phyloP scores from a whole-genome alignment of 2,888 invertebrate species.

The Uropetala carovei region DNA sequence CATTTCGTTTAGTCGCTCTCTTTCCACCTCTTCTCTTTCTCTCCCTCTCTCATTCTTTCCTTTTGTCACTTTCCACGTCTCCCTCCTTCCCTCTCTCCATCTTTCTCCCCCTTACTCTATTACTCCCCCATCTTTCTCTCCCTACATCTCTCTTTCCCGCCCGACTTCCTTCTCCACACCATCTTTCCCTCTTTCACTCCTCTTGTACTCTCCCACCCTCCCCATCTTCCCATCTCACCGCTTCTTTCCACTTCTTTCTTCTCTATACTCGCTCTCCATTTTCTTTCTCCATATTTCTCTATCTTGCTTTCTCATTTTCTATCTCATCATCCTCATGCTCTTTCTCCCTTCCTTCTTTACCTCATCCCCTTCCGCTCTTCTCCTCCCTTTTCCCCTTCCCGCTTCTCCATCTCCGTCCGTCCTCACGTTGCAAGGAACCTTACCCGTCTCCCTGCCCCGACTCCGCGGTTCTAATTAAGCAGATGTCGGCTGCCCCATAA shows the following conservation, averaged over 20 bases:
- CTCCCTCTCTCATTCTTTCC: neutral
- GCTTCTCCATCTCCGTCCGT: neutral
- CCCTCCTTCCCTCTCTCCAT: too few relatives aligned
- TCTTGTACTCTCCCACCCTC: too few relatives aligned
- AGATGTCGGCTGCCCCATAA: conserved; percentile 60
- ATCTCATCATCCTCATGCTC: neutral
- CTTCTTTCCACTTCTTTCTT: too few relatives aligned
- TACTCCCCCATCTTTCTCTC: too few relatives aligned
- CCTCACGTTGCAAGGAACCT: neutral
- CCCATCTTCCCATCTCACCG: too few relatives aligned
- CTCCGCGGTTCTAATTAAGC: conserved; percentile 60
- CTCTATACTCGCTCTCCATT: neutral
- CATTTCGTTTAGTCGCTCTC: neutral
- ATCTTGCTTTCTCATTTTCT: neutral
- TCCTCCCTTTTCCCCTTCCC: neutral
- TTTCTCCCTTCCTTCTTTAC: neutral
- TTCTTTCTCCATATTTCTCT: neutral
- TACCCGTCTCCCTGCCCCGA: neutral
- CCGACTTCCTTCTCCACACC: too few relatives aligned
- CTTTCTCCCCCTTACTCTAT: too few relatives aligned
- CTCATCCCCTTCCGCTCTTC: neutral
- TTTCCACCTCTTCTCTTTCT: neutral
- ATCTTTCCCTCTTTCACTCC: too few relatives aligned
- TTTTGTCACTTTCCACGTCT: too few relatives aligned
- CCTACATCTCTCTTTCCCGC: neutral